Percentiles rank a stretch among this genome's conserved stretches.
These are phyloP conservation scores for Lydus trimaculatus DNA, from an alignment of 2,888 invertebrate genomes.

Conservation along the genomic window DNA sequence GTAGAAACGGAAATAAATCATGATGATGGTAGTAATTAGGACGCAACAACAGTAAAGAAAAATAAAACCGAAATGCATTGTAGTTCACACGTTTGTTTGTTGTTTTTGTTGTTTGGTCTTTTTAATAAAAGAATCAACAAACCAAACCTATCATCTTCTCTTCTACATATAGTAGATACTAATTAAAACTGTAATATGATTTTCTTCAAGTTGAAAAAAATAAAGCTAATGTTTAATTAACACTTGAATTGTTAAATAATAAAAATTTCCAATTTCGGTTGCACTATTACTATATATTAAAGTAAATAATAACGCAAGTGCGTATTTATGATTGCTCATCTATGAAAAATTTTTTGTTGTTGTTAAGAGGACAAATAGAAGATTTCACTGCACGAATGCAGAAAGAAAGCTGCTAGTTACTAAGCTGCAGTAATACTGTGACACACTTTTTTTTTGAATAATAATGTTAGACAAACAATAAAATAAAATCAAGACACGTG, in stretches of 20 bases:
- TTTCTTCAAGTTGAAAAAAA: neutral
- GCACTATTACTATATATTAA: neutral
- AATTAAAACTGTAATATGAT: conserved; percentile 1
- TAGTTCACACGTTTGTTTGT: neutral
- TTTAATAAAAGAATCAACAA: neutral
- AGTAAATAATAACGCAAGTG: neutral
- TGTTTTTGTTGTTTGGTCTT: no score
- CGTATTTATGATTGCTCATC: neutral
- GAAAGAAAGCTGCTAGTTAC: conserved; percentile 1
- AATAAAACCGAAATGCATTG: neutral
- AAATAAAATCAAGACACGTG: neutral
- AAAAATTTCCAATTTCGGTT: neutral
- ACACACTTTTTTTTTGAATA: neutral
- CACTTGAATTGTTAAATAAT: neutral
- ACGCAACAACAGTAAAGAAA: neutral
- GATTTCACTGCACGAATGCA: conserved; percentile 9
- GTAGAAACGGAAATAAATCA: neutral
- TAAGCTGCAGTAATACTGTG: conserved; percentile 3
- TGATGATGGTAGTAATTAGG: neutral
- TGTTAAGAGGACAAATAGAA: neutral
- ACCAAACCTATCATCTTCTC: conserved; percentile 3
- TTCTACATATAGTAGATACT: neutral
- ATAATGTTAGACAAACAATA: neutral
- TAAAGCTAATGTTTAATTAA: neutral
- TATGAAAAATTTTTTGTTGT: neutral